Evolutionary conservation across 2,113 vertebrate genomes (phyloP).

Genomic region (Pluvialis apricaria): DNA sequence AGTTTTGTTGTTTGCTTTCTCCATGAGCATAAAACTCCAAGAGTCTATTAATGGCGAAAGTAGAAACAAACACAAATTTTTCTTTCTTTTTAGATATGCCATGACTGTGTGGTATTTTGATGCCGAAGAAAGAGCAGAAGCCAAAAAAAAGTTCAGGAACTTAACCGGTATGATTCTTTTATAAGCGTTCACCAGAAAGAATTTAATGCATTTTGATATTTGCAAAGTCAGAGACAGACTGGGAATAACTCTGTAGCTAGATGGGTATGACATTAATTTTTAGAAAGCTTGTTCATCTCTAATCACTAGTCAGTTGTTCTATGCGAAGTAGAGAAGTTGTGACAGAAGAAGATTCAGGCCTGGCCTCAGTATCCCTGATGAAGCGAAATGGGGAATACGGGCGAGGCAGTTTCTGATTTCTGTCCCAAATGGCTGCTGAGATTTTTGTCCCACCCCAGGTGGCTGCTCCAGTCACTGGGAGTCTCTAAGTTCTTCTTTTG

Average conservation of each 20-base stretch:
- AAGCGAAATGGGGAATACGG: neutral
- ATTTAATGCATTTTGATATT: neutral
- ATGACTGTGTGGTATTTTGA: constrained; percentile 98
- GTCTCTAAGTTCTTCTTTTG: neutral
- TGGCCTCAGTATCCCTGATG: neutral
- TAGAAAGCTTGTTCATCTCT: neutral
- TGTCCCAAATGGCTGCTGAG: neutral
- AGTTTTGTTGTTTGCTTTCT: neutral
- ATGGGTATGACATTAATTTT: neutral
- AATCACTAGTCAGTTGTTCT: neutral
- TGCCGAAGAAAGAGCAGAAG: constrained; percentile 91
- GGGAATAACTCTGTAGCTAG: neutral
- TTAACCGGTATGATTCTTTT: constrained; percentile 77
- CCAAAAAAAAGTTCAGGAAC: constrained; percentile 89
- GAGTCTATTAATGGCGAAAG: neutral
- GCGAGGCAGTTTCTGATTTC: neutral
- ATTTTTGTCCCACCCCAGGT: neutral
- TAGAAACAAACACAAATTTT: neutral
- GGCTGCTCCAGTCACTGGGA: neutral
- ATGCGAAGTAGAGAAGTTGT: neutral
- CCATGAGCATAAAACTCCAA: neutral
- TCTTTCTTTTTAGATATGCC: constrained; percentile 82
- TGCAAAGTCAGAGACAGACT: neutral
- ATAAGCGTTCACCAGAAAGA: neutral
- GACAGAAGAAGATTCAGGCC: neutral